These are phyloP conservation scores for Eulemur albifrons DNA, from an alignment of 2,797 vertebrate genomes.

Conservation along the genomic window DNA sequence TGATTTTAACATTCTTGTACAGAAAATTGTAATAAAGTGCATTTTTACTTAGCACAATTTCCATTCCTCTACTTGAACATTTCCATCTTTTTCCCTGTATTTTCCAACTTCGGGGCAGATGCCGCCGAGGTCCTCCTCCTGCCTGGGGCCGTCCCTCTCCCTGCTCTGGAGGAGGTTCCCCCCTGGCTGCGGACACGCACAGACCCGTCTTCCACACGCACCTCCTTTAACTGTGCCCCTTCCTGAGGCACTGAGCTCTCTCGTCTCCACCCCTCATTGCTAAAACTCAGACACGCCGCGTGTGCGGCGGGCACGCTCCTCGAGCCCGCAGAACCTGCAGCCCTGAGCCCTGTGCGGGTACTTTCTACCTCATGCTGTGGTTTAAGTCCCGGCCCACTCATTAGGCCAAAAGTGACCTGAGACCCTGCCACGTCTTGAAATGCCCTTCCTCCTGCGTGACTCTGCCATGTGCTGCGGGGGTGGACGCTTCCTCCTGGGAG, in stretches of 20 bases:
- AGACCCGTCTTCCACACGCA: rapidly evolving
- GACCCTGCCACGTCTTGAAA: too few species aligned
- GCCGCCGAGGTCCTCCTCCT: rapidly evolving
- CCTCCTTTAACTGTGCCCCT: rapidly evolving
- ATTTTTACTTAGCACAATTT: neutral
- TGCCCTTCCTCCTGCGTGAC: neutral
- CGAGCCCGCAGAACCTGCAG: rapidly evolving
- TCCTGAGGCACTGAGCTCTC: too few species aligned
- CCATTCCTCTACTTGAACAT: neutral
- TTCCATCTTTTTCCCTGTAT: neutral
- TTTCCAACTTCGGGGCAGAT: rapidly evolving
- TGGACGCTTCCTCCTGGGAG: too few species aligned
- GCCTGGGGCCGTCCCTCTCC: neutral
- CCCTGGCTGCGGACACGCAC: rapidly evolving
- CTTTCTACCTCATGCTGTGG: neutral
- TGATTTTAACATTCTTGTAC: neutral
- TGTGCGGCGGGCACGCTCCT: rapidly evolving
- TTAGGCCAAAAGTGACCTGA: neutral
- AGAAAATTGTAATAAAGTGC: neutral
- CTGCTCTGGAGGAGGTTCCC: rapidly evolving
- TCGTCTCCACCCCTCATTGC: too few species aligned
- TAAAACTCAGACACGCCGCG: rapidly evolving
- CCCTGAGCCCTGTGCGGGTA: neutral
- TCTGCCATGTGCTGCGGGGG: rapidly evolving
- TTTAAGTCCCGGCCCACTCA: rapidly evolving